phyloP scores from a whole-genome alignment of 2,888 invertebrate species.

The Drosophila mimica region DNA sequence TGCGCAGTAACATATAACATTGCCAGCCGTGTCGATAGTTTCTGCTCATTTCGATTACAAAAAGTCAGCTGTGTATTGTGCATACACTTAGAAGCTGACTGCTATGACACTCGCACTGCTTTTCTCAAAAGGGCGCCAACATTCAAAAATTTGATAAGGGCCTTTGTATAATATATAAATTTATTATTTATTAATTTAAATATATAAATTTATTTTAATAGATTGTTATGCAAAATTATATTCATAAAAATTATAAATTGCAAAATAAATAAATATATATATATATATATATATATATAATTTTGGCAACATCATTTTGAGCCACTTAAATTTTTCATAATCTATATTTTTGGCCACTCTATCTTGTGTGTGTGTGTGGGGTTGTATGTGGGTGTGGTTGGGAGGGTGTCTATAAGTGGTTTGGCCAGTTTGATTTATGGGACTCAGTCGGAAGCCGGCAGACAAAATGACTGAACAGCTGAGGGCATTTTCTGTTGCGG shows the following conservation, averaged over 20 bases:
- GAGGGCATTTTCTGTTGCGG: conserved; percentile 6
- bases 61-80: not conserved
- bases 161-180: not conserved
- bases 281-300: too few species aligned
- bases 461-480: conserved; percentile 42
- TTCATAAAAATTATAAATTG: not conserved
- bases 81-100: conserved; percentile 4
- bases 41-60: conserved; percentile 19
- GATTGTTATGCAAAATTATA: not conserved
- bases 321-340: not conserved
- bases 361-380: not conserved
- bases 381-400: not conserved
- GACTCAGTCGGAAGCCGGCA: conserved; percentile 44
- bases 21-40: conserved; percentile 17
- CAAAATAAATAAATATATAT: not conserved
- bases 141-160: conserved; percentile 12
- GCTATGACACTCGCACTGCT: conserved; percentile 8
- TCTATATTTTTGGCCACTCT: not conserved
- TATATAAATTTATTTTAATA: not conserved
- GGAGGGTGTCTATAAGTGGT: not conserved
- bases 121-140: not conserved
- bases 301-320: not conserved
- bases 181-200: not conserved
- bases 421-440: conserved; percentile 65
- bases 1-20: not conserved